phyloP scores from a whole-genome alignment of 1,140 invertebrate species.

The Harlomillsia oculata region DNA sequence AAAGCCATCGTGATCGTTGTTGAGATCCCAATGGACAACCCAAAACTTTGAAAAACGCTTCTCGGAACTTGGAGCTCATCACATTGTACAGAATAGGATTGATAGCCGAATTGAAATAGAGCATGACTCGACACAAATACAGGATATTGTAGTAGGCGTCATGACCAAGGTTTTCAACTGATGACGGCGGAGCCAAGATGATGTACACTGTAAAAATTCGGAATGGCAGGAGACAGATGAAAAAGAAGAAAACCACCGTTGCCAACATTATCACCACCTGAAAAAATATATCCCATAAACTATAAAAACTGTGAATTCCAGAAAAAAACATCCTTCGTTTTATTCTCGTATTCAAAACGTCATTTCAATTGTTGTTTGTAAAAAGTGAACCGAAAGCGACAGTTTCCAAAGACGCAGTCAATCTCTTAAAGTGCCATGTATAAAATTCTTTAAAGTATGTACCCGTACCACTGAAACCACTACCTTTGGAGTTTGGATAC shows the following conservation, averaged over 20 bases:
- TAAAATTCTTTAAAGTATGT: too few relatives aligned
- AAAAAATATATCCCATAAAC: too few relatives aligned
- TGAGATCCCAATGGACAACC: slow-evolving; percentile 29
- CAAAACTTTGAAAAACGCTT: slow-evolving; percentile 55
- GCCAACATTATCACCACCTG: slow-evolving; percentile 76
- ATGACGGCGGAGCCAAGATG: slow-evolving; percentile 58
- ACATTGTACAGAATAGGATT: slow-evolving; percentile 83
- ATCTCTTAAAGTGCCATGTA: too few relatives aligned
- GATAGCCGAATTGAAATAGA: slow-evolving; percentile 78
- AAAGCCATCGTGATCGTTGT: slow-evolving; percentile 28
- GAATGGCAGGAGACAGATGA: slow-evolving; percentile 78
- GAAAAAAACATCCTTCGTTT: too few relatives aligned
- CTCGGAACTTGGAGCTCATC: slow-evolving; percentile 83
- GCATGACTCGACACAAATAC: slow-evolving; percentile 74
- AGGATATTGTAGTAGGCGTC: slow-evolving; percentile 74
- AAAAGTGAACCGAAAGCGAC: too few relatives aligned
- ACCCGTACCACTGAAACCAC: too few relatives aligned
- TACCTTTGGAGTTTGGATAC: too few relatives aligned
- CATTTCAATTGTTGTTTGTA: too few relatives aligned
- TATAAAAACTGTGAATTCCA: too few relatives aligned
- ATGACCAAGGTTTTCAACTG: slow-evolving; percentile 55
- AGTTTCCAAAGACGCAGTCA: too few relatives aligned
- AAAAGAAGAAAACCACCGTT: slow-evolving; percentile 81
- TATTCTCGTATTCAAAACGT: too few relatives aligned
- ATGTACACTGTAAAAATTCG: slow-evolving; percentile 75